Base-by-base conservation (phyloP, 2,888 invertebrate genomes). In the Acrocera orbiculus region DNA sequence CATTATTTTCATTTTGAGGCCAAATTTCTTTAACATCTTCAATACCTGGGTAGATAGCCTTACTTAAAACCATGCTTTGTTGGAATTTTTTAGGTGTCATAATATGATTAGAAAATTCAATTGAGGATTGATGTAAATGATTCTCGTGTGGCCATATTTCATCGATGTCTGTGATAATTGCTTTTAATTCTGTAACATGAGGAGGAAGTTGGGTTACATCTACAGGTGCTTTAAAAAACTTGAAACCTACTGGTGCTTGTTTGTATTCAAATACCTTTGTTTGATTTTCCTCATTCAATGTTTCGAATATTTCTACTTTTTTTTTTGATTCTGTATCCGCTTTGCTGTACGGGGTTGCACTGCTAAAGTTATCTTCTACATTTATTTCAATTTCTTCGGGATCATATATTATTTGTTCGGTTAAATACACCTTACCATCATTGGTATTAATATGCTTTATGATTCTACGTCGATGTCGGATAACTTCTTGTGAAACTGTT, bases 371-470 rank as follows among this genome's bases (percentile, higher is more conserved):
- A 5, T 56, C 50, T 41, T 53, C 55, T 39, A 54, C 54, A 11
- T 48, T 52, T 3, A 59, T 42, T 41, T 60, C 58, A 15, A 58
- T 41, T 42, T 58, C 58, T 55, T 82, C 85, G 1, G 86, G 86
- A 54, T 85, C 85, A 49, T 86, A 86, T 27, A 85, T 65, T 1
- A 85, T 60, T 61, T 86, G 85, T 56, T 86, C 86, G 6, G 76
- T 76, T 0, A 81, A 69, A 39, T 77, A 76, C 59, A 86, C 86
- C 57, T 81, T 78, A 1, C 86, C 86, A 52, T 86, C 76, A 37
- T 85, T 70, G 5, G 83, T 73, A 1, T 77, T 76, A 3, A 80
- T 69, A 42, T 75, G 72, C 34, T 79, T 69, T 32, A 86, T 77
- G 13, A 83, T 77, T 41, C 76, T 72, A 29, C 77, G 66, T 11